Evolutionary conservation across 2,797 vertebrate genomes (phyloP).

Genomic region (Sebastes baramenuke): DNA sequence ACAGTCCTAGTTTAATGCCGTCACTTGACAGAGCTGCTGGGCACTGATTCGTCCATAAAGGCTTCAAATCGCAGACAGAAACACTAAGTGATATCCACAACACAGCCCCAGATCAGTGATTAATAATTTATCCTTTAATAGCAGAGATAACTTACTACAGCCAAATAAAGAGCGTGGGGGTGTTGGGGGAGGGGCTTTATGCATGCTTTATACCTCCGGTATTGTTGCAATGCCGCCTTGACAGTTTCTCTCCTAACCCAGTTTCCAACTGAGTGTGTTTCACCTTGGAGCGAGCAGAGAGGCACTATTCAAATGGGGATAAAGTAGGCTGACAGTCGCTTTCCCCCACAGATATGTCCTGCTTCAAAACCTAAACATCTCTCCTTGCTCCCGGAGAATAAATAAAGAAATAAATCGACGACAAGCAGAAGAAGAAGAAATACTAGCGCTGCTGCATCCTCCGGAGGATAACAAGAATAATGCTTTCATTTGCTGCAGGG

Average conservation of each 20-base stretch:
- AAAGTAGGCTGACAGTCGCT: constrained; percentile 78
- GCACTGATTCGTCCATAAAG: constrained; percentile 1
- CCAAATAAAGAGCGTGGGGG: constrained; percentile 1
- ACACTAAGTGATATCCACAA: constrained; percentile 21
- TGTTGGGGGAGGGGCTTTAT: neutral
- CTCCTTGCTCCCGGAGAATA: constrained; percentile 66
- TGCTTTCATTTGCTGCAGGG: constrained; percentile 83
- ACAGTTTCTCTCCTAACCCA: constrained; percentile 66
- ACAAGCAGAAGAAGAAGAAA: constrained; percentile 78
- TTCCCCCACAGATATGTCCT: constrained; percentile 73
- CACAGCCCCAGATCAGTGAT: constrained; percentile 20
- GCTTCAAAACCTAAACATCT: constrained; percentile 79
- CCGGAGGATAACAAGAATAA: constrained; percentile 85
- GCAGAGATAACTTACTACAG: constrained; percentile 34
- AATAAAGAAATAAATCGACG: constrained; percentile 79
- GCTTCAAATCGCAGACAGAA: constrained; percentile 21
- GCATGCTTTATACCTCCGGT: constrained; percentile 21
- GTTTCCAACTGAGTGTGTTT: constrained; percentile 63
- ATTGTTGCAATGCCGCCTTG: constrained; percentile 26
- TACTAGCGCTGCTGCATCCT: constrained; percentile 73
- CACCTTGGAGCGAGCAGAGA: constrained; percentile 73
- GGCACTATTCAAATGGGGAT: constrained; percentile 77
- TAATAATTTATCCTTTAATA: constrained; percentile 61
- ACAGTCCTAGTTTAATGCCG: neutral
- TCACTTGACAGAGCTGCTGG: constrained; percentile 5